Evolutionary conservation across 1,140 invertebrate species (phyloP).

Genomic region (Tetragnatha versicolor): DNA sequence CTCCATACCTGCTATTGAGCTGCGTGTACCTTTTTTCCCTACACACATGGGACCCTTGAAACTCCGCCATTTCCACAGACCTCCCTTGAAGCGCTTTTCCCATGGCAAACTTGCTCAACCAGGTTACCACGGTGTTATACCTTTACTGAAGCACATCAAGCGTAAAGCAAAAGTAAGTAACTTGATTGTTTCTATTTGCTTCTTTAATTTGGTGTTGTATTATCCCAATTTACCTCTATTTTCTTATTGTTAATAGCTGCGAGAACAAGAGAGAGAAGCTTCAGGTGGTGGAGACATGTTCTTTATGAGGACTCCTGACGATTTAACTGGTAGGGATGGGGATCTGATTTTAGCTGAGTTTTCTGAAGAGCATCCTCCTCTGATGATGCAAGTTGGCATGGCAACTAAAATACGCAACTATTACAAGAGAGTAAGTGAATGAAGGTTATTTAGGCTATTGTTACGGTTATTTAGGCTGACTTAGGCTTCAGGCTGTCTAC

Average conservation of each 20-base stretch:
- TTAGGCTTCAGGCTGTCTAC: too few relatives aligned
- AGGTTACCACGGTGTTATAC: slow-evolving; percentile 77
- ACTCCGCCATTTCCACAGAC: slow-evolving; percentile 92
- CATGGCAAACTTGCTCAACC: slow-evolving; percentile 78
- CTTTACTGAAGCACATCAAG: slow-evolving; percentile 88
- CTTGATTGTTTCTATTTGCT: too few relatives aligned
- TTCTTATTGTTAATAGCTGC: slow-evolving; percentile 71
- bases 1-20: slow-evolving; percentile 94
- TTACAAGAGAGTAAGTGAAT: slow-evolving; percentile 77
- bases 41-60: slow-evolving; percentile 86
- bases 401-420: slow-evolving; percentile 99
- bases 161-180: slow-evolving; percentile 78
- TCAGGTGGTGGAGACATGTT: slow-evolving; percentile 98
- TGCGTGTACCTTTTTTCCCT: slow-evolving; percentile 92
- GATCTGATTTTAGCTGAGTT: slow-evolving; percentile 94
- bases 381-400: slow-evolving; percentile 98
- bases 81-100: slow-evolving; percentile 85
- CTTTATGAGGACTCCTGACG: slow-evolving; percentile 96
- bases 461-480: too few relatives aligned
- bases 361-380: slow-evolving; percentile 96
- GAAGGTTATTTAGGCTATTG: too few relatives aligned
- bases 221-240: too few relatives aligned
- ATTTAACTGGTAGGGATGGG: slow-evolving; percentile 93
- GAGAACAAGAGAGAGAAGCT: slow-evolving; percentile 90
- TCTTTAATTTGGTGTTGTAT: too few relatives aligned